phyloP scores from a whole-genome alignment of 2,113 vertebrate genomes.

The Phycodurus eques region DNA sequence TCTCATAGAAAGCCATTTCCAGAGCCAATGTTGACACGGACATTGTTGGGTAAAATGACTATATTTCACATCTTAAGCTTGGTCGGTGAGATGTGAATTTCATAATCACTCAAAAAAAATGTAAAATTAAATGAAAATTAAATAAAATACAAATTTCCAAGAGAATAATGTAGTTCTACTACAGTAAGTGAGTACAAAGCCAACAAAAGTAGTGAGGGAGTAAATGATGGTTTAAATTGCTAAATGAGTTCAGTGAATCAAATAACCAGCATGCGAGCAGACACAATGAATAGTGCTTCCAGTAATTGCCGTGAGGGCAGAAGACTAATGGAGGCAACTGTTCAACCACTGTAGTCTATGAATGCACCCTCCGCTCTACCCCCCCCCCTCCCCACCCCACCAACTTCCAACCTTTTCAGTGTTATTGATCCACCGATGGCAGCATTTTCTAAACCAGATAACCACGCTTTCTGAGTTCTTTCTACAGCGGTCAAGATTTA shows the following conservation, averaged over 20 bases:
- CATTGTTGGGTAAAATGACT: too few relatives aligned
- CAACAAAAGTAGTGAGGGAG: not conserved
- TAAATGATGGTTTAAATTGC: not conserved
- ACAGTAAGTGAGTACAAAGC: not conserved
- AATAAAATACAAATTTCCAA: not conserved
- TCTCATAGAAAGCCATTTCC: too few relatives aligned
- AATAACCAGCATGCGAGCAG: conserved; percentile 1
- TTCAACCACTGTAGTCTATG: conserved; percentile 19
- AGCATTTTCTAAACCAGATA: conserved; percentile 12
- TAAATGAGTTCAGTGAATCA: conserved; percentile 14
- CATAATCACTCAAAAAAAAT: too few relatives aligned
- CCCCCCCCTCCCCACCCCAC: not conserved
- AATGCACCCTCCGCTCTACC: not conserved
- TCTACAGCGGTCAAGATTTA: not conserved
- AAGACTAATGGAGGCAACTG: conserved; percentile 23
- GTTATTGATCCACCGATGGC: conserved; percentile 7
- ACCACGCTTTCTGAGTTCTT: not conserved
- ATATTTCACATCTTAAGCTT: too few relatives aligned
- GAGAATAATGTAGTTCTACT: not conserved
- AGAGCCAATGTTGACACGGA: too few relatives aligned
- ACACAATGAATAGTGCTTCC: conserved; percentile 21
- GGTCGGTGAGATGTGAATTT: too few relatives aligned
- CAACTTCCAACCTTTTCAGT: conserved; percentile 17
- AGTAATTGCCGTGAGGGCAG: conserved; percentile 23
- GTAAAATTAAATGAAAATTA: not conserved